Percentiles rank a stretch among this genome's conserved stretches.
Conservation (phyloP, 2,113 vertebrate species). For the Gymnogyps californianus region DNA sequence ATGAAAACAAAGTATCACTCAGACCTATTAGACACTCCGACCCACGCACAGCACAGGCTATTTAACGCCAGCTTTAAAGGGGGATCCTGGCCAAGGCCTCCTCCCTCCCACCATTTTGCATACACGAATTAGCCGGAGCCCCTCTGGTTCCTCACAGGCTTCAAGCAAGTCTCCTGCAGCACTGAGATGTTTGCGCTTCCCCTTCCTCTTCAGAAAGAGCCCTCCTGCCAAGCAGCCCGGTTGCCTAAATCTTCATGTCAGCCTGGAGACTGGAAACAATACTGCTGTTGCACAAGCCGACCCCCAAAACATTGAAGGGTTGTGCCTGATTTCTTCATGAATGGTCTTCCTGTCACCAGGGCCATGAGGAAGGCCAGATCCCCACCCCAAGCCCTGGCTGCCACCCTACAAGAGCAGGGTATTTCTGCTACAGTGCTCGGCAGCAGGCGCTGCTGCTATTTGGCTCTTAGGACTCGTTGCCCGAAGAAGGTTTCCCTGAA, state of each 20-base stretch:
- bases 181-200: not conserved
- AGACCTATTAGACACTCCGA: not conserved
- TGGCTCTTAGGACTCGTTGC: rapidly evolving
- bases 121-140: not conserved
- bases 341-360: constrained; percentile 16
- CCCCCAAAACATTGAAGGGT: not conserved
- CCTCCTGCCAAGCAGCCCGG: not conserved
- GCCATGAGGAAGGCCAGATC: not conserved
- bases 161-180: not conserved
- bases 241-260: constrained; percentile 14
- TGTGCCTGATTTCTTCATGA: constrained; percentile 9
- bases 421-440: not conserved
- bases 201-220: not conserved
- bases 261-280: constrained; percentile 28
- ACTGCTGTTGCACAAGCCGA: not conserved
- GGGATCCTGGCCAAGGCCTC: not conserved
- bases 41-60: rapidly evolving
- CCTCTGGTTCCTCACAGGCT: not conserved
- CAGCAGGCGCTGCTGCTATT: not conserved
- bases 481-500: not conserved
- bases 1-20: not conserved
- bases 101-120: not conserved
- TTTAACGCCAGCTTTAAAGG: not conserved
- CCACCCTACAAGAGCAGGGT: not conserved
- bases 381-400: not conserved